Percentiles rank a stretch among this genome's conserved stretches.
These are phyloP conservation scores for Iguana delicatissima DNA, from an alignment of 2,797 vertebrate genomes.

Conservation along the genomic window DNA sequence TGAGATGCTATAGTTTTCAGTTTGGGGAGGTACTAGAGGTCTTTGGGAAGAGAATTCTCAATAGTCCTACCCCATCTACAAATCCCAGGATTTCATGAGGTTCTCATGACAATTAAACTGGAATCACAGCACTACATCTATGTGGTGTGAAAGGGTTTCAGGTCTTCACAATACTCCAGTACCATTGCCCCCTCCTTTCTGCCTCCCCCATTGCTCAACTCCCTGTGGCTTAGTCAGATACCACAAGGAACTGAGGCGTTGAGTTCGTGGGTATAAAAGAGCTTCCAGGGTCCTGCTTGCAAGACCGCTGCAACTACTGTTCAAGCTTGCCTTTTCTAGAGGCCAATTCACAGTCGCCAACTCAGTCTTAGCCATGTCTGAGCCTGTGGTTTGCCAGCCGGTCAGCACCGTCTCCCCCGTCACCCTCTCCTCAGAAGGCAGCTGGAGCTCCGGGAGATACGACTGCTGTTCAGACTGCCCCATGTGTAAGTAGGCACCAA, in stretches of 20 bases:
- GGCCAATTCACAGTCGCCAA: too few species aligned
- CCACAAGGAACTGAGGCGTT: not conserved
- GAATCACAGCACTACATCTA: too few species aligned
- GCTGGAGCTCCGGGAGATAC: slow-evolving; percentile 86
- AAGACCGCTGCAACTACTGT: too few species aligned
- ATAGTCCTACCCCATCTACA: too few species aligned
- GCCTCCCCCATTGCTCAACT: not conserved
- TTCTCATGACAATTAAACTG: too few species aligned
- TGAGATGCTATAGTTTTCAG: too few species aligned
- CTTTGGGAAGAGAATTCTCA: too few species aligned
- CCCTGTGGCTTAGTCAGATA: not conserved
- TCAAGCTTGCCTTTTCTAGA: not conserved
- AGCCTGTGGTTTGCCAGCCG: slow-evolving; percentile 78
- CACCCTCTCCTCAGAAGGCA: slow-evolving; percentile 85
- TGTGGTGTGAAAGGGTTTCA: too few species aligned
- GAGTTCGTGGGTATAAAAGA: not conserved
- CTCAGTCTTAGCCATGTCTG: slow-evolving; percentile 36
- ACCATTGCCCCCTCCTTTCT: not conserved
- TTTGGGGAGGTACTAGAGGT: too few species aligned
- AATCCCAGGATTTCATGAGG: too few species aligned
- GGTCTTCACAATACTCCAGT: too few species aligned
- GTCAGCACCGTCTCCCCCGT: slow-evolving; percentile 79
- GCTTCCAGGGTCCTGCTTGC: not conserved
- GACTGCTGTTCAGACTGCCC: slow-evolving; percentile 81
- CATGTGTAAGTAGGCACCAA: slow-evolving; percentile 81